Evolutionary conservation across 2,797 vertebrate genomes (phyloP), one percentile per base, ranked within the genome.

Genomic region (Rhabdophis nuchalis): DNA sequence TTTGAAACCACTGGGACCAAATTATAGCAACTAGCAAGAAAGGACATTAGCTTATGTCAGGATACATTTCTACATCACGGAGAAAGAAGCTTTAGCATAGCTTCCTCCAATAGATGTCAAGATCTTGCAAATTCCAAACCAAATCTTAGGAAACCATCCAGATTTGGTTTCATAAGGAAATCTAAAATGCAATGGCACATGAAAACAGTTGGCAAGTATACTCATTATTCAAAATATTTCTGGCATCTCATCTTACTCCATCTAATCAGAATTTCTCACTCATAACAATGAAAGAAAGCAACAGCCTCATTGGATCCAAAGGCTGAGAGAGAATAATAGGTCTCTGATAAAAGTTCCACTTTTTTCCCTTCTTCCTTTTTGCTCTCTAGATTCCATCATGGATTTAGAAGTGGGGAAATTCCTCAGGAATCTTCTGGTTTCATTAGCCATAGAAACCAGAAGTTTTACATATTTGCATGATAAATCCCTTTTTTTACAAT

Each of bases 401-500:
- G 91, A 72, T 95, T 96, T 94, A 95, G 93, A 94, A 92, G 89
- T 96, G 94, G 94, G 91, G 94, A 7, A 94, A 90, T 96, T 97
- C 94, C 95, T 97, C 92, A 95, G 97, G 97, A 97, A 95, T 94
- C 94, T 97, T 97, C 97, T 95, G 91, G 96, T 96, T 96, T 96
- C 95, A 60, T 96, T 97, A 97, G 96, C 97, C 96, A 96, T 96
- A 97, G 97, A 95, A 97, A 97, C 95, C 85, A 46, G 96, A 97
- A 97, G 97, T 97, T 97, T 97, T 97, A 97, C 94, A 94, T 94
- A 89, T 96, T 96, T 97, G 97, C 97, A 94, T 90, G 94, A 94
- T 95, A 96, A 96, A 96, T 96, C 95, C 96, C 96, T 97, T 96
- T 95, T 95, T 97, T 95, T 92, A 90, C 95, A 97, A 93, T 91